These are phyloP conservation scores for Drosophila hawaiiensis DNA, from an alignment of 2,888 invertebrate species.

Conservation along the genomic window DNA sequence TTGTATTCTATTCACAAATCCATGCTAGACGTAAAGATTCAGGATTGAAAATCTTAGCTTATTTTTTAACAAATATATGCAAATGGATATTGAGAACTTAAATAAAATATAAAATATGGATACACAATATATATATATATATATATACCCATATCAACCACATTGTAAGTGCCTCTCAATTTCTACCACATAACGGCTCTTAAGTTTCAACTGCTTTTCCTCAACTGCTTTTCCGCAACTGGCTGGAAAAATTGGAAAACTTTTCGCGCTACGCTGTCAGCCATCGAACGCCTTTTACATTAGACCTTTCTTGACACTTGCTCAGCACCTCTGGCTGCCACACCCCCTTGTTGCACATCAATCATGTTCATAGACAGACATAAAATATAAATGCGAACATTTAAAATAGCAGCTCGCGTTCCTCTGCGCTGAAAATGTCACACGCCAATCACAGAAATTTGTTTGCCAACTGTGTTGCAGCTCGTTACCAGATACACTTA, in stretches of 20 bases:
- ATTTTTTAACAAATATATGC: not conserved
- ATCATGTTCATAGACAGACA: constrained; percentile 50
- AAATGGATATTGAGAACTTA: not conserved
- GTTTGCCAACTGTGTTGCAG: constrained; percentile 53
- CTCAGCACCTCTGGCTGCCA: constrained; percentile 5
- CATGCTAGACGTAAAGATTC: not conserved
- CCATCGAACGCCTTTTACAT: constrained; percentile 13
- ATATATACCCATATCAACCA: not conserved
- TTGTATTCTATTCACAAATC: not conserved
- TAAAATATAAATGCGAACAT: constrained; percentile 59
- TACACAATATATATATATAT: not conserved
- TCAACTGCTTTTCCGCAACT: not conserved
- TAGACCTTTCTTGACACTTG: constrained; percentile 34
- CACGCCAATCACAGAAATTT: constrained; percentile 71
- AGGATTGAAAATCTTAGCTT: not conserved
- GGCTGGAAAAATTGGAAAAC: constrained; percentile 19
- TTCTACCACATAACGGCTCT: not conserved
- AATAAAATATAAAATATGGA: not conserved
- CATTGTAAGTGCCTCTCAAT: not conserved
- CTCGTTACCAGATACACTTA: constrained; percentile 33
- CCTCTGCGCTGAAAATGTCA: constrained; percentile 66
- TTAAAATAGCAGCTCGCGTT: constrained; percentile 57
- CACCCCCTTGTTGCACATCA: constrained; percentile 38
- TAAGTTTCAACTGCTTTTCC: constrained; percentile 6
- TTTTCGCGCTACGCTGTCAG: constrained; percentile 13